A percentile compares a stretch with the other conserved stretches of the same genome.
Evolutionary conservation across 2,113 vertebrate species (phyloP).

Genomic region (Eleginops maclovinus): DNA sequence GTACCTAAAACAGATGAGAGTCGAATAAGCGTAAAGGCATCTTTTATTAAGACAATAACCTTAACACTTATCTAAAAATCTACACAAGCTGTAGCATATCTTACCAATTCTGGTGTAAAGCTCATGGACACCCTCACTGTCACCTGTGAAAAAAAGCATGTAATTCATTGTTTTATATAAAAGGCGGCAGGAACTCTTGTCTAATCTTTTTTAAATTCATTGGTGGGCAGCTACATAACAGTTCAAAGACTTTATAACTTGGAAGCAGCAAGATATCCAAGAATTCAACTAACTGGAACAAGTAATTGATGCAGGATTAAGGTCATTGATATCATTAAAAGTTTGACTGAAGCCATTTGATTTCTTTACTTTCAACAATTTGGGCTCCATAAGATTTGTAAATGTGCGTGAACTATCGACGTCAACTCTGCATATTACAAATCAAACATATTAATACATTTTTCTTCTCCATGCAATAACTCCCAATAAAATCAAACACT

Average conservation of each 20-base stretch:
- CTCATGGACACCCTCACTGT: conserved; percentile 79
- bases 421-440: neutral
- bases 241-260: neutral
- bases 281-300: neutral
- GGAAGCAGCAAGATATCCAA: neutral
- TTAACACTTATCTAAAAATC: neutral
- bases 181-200: neutral
- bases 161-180: neutral
- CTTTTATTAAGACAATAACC: conserved; percentile 5
- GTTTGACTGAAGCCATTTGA: neutral
- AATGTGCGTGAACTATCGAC: neutral
- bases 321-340: neutral
- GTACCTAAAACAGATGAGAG: conserved; percentile 53
- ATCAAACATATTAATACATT: too few species aligned
- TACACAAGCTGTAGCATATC: neutral
- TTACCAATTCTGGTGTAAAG: conserved; percentile 78
- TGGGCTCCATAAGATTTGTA: neutral
- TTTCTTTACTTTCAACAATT: neutral
- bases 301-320: neutral
- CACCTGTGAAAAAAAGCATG: conserved; percentile 60
- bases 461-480: neutral
- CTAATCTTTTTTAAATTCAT: neutral
- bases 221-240: neutral
- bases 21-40: neutral
- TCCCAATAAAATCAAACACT: neutral